Conservation (phyloP, 2,888 invertebrate species). For the Acleris holmiana region DNA sequence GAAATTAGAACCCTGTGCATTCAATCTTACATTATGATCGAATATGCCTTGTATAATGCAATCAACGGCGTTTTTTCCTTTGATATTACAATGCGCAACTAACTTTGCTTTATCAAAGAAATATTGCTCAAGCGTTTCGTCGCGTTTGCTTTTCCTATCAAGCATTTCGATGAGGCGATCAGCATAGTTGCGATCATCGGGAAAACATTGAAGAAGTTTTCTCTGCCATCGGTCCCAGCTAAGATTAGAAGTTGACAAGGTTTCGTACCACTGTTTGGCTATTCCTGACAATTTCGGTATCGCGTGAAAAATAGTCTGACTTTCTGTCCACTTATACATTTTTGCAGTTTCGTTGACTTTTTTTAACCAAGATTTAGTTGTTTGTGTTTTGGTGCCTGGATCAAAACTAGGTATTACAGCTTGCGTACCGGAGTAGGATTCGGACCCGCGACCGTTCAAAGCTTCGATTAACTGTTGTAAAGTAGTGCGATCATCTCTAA, state of each 20-base stretch:
- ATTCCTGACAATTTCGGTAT: slow-evolving; percentile 8
- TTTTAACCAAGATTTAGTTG: slow-evolving; percentile 9
- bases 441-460: slow-evolving; percentile 1
- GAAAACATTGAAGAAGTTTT: slow-evolving; percentile 5
- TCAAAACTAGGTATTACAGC: slow-evolving; percentile 17
- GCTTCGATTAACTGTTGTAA: slow-evolving; percentile 3
- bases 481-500: slow-evolving; percentile 10
- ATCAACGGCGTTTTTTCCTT: slow-evolving; percentile 40
- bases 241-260: slow-evolving; percentile 1
- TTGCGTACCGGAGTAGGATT: background rate
- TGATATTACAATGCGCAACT: slow-evolving; percentile 34
- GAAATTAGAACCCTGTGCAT: slow-evolving; percentile 36
- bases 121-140: slow-evolving; percentile 20
- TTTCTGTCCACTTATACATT: slow-evolving; percentile 13
- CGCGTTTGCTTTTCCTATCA: slow-evolving; percentile 9
- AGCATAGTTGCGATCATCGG: slow-evolving; percentile 13
- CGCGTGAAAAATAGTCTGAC: slow-evolving; percentile 12
- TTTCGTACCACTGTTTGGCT: slow-evolving; percentile 13
- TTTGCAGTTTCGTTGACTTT: slow-evolving; percentile 11
- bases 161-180: slow-evolving; percentile 14
- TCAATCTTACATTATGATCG: slow-evolving; percentile 37
- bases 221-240: slow-evolving; percentile 13
- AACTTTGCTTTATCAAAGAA: slow-evolving; percentile 37
- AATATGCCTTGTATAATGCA: slow-evolving; percentile 41
- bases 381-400: slow-evolving; percentile 5